Conservation (phyloP, 2,888 invertebrate genomes). For the Lathronympha strigana region DNA sequence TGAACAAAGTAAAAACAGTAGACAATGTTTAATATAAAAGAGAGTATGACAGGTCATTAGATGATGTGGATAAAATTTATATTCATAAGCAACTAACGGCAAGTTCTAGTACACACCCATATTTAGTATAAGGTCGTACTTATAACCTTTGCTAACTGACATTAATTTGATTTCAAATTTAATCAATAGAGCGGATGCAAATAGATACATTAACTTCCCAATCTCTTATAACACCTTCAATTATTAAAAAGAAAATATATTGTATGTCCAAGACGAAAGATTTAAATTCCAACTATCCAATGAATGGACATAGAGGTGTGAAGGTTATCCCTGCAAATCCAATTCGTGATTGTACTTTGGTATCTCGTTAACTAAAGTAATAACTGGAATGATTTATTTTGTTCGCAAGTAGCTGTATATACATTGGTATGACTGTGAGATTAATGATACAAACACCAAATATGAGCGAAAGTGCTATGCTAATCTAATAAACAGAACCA, state of each 20-base stretch:
- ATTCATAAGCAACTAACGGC: too few relatives aligned
- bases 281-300: background rate
- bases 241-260: background rate
- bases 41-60: too few relatives aligned
- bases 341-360: slow-evolving; percentile 49
- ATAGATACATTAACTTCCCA: slow-evolving; percentile 1
- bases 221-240: background rate
- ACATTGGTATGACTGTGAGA: slow-evolving; percentile 45
- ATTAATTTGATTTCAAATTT: slow-evolving; percentile 57
- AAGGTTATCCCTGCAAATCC: slow-evolving; percentile 16
- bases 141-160: slow-evolving; percentile 57
- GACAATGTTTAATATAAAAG: too few relatives aligned
- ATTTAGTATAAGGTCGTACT: slow-evolving; percentile 55
- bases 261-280: background rate
- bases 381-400: slow-evolving; percentile 53
- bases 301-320: background rate
- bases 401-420: slow-evolving; percentile 47
- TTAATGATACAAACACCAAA: slow-evolving; percentile 41
- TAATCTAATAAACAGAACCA: slow-evolving; percentile 41
- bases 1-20: too few relatives aligned
- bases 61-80: too few relatives aligned
- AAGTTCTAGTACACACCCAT: slow-evolving; percentile 4
- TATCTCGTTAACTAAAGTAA: slow-evolving; percentile 42
- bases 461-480: slow-evolving; percentile 40
- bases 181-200: slow-evolving; percentile 56